phyloP scores from a whole-genome alignment of 2,113 vertebrate species.

The Heteronetta atricapilla region DNA sequence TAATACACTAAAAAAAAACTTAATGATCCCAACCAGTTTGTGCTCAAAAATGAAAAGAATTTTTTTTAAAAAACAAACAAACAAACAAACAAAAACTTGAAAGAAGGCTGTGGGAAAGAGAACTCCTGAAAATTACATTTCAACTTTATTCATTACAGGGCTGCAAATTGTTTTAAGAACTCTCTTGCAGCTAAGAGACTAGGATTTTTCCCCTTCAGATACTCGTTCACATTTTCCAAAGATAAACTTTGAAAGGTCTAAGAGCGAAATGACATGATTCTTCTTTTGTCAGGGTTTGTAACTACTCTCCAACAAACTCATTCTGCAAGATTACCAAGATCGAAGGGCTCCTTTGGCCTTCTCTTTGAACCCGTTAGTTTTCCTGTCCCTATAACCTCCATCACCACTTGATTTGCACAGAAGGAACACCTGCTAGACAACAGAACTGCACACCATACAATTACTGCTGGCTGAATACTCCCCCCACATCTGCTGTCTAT shows the following conservation, averaged over 20 bases:
- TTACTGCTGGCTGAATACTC: not conserved
- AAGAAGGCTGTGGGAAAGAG: not conserved
- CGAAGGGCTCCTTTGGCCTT: not conserved
- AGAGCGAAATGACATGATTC: not conserved
- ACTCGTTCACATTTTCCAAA: not conserved
- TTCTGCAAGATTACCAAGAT: not conserved
- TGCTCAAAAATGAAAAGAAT: accelerated
- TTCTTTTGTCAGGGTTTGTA: not conserved
- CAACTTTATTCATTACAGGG: not conserved
- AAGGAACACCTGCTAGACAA: not conserved
- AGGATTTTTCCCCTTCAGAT: not conserved
- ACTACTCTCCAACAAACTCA: not conserved
- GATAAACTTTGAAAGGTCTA: not conserved
- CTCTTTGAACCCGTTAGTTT: not conserved
- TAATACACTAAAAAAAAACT: not conserved
- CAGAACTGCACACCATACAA: not conserved
- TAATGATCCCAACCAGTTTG: not conserved
- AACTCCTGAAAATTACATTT: not conserved
- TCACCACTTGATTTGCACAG: not conserved
- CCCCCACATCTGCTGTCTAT: not conserved
- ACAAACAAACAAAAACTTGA: not conserved
- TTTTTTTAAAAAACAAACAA: not conserved
- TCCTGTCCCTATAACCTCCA: not conserved
- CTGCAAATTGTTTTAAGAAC: not conserved
- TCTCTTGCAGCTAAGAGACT: not conserved